Base-by-base conservation (phyloP, 2,113 vertebrate species). In the Neotragus pygmaeus region DNA sequence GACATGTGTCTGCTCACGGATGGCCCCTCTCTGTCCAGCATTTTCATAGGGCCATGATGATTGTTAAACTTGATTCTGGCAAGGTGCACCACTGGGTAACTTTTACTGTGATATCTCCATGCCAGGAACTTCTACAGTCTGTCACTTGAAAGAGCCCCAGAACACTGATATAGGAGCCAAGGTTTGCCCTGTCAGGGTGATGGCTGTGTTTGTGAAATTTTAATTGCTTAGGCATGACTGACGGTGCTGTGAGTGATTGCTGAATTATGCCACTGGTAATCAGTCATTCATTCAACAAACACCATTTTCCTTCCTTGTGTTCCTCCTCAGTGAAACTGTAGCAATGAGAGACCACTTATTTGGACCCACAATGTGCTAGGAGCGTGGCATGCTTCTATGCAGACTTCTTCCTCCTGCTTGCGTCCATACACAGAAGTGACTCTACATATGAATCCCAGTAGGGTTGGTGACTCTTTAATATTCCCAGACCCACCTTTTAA, bases 91-190 rank as follows among this genome's bases (percentile, higher is more conserved):
- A 85, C 23, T 39, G 33, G 51, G 73, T 45, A 93, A 82, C 75
- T 96, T 90, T 97, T 96, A 88, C 36, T 91, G 84, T 58, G 90
- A 83, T 53, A 70, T 81, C 85, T 92, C 30, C 36, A 43, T 43
- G 91, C 60, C 95, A 96, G 77, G 60, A 95, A 58, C 55, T 86
- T 45, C 77, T 88, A 78, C 11, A 85, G 16, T 86, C 30, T 95
- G 82, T 96, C 88, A 88, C 92, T 82, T 36, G 85, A 97, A 96
- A 92, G 91, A 94, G 60, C 36, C 60, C 49, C n/a, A 82, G 90
- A 90, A 85, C 47, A 51, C 4, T 58, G 73, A 70, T 60, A 90
- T 36, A 78, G 53, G 57, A 95, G 85, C 84, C 92, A 95, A 70
- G 23, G 15, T 85, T 81, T 95, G 53, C 36, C 88, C 88, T 88